Conservation (phyloP, 2,888 invertebrate genomes). For the Trimorus sp. region DNA sequence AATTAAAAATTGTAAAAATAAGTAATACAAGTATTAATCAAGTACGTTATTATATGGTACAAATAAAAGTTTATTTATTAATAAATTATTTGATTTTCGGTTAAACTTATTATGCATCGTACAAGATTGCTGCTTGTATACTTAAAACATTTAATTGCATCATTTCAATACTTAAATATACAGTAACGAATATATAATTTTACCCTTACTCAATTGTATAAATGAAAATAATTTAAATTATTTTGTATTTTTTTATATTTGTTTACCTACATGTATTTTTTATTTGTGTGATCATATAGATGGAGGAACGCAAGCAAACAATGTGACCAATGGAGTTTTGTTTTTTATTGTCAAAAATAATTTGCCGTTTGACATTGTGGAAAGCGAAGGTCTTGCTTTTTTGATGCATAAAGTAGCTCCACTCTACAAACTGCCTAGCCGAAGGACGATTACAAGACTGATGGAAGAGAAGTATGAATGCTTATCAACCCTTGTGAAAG, state of each 20-base stretch:
- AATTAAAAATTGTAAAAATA: no score
- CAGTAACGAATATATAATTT: no score
- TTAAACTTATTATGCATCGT: not conserved
- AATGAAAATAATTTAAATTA: no score
- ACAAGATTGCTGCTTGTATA: no score
- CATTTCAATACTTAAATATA: no score
- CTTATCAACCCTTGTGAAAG: not conserved
- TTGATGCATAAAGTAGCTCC: slow-evolving; percentile 1
- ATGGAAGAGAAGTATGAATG: slow-evolving; percentile 5
- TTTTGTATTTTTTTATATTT: not conserved
- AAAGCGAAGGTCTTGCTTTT: slow-evolving; percentile 8
- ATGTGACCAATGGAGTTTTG: slow-evolving; percentile 16
- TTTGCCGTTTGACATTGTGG: not conserved
- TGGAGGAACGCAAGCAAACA: slow-evolving; percentile 8
- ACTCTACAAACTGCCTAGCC: slow-evolving; percentile 6
- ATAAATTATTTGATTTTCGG: no score
- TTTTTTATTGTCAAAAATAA: slow-evolving; percentile 7
- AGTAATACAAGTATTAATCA: no score
- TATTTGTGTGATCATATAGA: not conserved
- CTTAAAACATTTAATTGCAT: no score
- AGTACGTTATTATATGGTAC: no score
- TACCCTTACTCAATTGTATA: no score
- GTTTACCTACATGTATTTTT: no score
- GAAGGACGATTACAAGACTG: slow-evolving; percentile 7
- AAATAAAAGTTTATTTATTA: no score